phyloP scores from a whole-genome alignment of 2,797 vertebrate species.

The Enteromius paludinosus region DNA sequence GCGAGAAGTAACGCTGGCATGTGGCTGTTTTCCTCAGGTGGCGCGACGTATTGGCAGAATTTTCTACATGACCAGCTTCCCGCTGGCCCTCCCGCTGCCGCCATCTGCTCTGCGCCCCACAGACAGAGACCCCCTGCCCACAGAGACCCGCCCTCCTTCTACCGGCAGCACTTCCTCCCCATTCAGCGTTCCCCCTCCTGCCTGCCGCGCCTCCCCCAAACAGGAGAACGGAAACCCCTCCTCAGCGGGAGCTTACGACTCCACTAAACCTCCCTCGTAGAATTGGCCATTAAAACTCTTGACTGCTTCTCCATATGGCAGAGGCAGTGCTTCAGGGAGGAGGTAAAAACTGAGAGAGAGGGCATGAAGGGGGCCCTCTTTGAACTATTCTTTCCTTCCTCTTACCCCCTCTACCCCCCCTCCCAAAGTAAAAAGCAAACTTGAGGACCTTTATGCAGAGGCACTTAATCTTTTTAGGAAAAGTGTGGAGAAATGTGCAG shows the following conservation, averaged over 20 bases:
- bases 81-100: conserved; percentile 89
- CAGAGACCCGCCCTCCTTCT: conserved; percentile 83
- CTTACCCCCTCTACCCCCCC: conserved; percentile 38
- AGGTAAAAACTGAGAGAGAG: conserved; percentile 43
- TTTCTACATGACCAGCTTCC: conserved; percentile 95
- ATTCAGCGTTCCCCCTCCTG: conserved; percentile 72
- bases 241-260: conserved; percentile 74
- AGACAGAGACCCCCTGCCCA: conserved; percentile 73
- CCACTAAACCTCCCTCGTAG: conserved; percentile 86
- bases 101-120: conserved; percentile 80
- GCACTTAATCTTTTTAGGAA: conserved; percentile 58
- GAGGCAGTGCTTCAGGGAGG: conserved; percentile 53
- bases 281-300: conserved; percentile 57
- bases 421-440: conserved; percentile 44
- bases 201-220: conserved; percentile 85
- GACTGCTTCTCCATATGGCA: conserved; percentile 57
- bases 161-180: conserved; percentile 86
- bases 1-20: conserved; percentile 58
- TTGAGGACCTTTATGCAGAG: conserved; percentile 62
- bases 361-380: conserved; percentile 49
- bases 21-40: conserved; percentile 80
- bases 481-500: conserved; percentile 56
- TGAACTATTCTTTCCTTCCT: conserved; percentile 62
- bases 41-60: conserved; percentile 90
- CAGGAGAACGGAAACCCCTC: conserved; percentile 85